These are phyloP conservation scores for Balaeniceps rex DNA, from an alignment of 2,113 vertebrate species.

Conservation along the genomic window DNA sequence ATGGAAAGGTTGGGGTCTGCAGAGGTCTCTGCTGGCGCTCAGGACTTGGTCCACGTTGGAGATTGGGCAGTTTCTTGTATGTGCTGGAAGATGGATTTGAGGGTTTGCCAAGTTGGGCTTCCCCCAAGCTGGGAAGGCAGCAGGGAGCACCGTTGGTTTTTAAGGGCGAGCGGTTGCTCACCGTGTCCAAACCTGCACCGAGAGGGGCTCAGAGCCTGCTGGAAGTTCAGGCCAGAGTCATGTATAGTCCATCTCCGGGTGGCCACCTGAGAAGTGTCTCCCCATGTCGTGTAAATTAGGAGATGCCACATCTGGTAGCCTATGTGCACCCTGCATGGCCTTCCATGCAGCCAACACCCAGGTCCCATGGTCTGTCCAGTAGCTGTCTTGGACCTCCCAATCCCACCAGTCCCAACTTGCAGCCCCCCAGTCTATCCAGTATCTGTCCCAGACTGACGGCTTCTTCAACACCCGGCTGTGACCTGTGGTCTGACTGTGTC, in stretches of 20 bases:
- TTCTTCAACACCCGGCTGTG: background rate
- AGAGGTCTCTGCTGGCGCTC: background rate
- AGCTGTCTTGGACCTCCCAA: background rate
- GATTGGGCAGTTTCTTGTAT: background rate
- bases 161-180: background rate
- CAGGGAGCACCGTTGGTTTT: background rate
- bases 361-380: background rate
- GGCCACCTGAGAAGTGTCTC: background rate
- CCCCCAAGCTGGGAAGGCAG: background rate
- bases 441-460: background rate
- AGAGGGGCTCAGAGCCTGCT: background rate
- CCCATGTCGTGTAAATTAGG: background rate
- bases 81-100: background rate
- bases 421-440: background rate
- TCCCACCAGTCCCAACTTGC: background rate
- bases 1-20: background rate
- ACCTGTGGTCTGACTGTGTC: background rate
- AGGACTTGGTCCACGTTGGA: background rate
- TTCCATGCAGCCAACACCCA: background rate
- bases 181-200: background rate
- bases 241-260: no score
- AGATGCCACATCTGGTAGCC: background rate
- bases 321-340: background rate
- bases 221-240: background rate
- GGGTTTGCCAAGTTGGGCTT: background rate